Conservation (phyloP, 2,797 vertebrate species). For the Petrocephalus schoutedeni region DNA sequence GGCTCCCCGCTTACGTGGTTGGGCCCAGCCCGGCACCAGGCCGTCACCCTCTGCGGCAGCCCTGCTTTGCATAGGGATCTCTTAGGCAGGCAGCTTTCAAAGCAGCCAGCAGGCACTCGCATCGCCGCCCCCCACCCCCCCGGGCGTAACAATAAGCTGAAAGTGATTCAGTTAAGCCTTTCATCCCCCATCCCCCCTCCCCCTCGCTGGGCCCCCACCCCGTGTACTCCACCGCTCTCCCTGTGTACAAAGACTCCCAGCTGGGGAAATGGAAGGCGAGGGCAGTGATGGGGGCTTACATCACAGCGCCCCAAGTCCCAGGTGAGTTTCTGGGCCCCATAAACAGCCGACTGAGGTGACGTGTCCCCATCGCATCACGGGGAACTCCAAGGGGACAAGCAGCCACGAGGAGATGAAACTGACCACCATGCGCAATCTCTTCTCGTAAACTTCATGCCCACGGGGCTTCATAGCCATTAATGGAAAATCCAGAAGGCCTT, state of each 20-base stretch:
- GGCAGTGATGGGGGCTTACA: conserved; percentile 51
- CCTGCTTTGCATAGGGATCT: conserved; percentile 46
- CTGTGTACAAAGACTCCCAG: conserved; percentile 59
- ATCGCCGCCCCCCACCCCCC: conserved; percentile 66
- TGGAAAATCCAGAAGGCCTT: neutral
- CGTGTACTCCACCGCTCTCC: conserved; percentile 55
- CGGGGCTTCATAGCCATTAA: neutral
- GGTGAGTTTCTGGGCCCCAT: conserved; percentile 55
- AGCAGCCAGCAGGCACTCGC: conserved; percentile 65
- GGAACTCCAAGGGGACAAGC: neutral
- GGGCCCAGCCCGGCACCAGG: too few relatives aligned
- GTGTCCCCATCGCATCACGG: neutral
- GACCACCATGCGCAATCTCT: neutral
- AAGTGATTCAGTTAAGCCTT: conserved; percentile 62
- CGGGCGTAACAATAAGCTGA: conserved; percentile 61
- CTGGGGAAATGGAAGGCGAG: conserved; percentile 48
- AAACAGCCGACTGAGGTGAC: conserved; percentile 34
- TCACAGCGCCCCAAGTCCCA: conserved; percentile 57
- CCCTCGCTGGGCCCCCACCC: conserved; percentile 50
- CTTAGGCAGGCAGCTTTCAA: conserved; percentile 67
- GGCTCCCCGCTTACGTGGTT: too few relatives aligned
- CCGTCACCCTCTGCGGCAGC: too few relatives aligned
- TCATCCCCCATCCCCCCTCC: conserved; percentile 71
- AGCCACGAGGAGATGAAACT: neutral
- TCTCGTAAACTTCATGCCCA: neutral